Conservation (phyloP, 2,888 invertebrate genomes). For the Cyaniris semiargus region DNA sequence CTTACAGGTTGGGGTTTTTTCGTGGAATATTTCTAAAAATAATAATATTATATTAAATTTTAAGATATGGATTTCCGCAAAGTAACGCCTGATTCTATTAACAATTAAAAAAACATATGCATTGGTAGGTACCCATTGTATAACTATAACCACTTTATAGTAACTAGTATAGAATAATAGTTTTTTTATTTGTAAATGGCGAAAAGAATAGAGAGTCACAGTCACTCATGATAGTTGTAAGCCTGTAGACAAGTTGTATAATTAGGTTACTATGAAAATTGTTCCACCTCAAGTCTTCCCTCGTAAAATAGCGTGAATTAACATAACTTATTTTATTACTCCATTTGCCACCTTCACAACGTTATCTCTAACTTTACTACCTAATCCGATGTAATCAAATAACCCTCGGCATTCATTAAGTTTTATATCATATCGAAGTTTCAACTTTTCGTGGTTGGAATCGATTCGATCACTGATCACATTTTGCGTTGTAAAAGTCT, state of each 20-base stretch:
- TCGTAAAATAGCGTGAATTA: conserved; percentile 24
- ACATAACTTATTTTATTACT: conserved; percentile 26
- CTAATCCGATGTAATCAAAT: conserved; percentile 17
- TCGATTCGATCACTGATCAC: background rate
- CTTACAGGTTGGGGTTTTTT: too few species aligned
- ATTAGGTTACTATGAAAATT: conserved; percentile 17
- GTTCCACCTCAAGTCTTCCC: background rate
- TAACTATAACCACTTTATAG: too few species aligned
- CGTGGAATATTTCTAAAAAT: too few species aligned
- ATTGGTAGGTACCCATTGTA: too few species aligned
- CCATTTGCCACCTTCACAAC: conserved; percentile 24
- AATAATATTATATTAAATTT: too few species aligned
- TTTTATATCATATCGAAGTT: conserved; percentile 19
- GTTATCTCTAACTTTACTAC: conserved; percentile 18
- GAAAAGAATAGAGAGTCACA: background rate
- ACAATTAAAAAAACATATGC: too few species aligned
- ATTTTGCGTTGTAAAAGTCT: background rate
- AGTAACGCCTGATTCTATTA: too few species aligned
- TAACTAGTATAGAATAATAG: too few species aligned
- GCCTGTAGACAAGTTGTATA: background rate
- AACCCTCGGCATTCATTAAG: conserved; percentile 20
- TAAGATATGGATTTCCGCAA: too few species aligned
- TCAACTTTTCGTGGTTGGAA: conserved; percentile 13
- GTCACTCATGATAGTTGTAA: background rate
- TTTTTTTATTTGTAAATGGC: background rate